Conservation (phyloP, 2,888 invertebrate species). For the Pollenia angustigena region DNA sequence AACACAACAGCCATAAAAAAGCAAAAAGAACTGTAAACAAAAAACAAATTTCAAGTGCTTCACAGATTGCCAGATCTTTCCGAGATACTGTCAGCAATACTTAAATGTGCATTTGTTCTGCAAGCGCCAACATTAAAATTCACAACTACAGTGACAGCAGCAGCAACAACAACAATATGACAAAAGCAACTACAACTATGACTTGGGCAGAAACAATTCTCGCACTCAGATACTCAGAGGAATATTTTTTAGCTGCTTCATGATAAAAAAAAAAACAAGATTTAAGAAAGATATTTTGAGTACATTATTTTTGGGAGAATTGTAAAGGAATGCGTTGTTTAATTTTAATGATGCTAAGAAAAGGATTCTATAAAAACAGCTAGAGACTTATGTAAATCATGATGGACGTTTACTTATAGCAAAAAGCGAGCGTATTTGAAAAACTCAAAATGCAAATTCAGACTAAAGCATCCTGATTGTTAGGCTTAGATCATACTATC, state of each 20-base stretch:
- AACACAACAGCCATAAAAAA: not conserved
- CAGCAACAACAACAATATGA: not conserved
- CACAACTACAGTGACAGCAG: constrained; percentile 35
- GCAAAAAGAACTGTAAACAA: constrained; percentile 26
- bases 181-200: constrained; percentile 12
- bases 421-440: too few species aligned
- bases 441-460: too few species aligned
- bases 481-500: too few species aligned
- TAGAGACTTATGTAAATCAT: too few species aligned
- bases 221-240: not conserved
- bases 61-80: constrained; percentile 64
- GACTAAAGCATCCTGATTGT: too few species aligned
- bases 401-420: too few species aligned
- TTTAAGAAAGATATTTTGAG: constrained; percentile 38
- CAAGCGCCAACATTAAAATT: constrained; percentile 65
- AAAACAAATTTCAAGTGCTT: constrained; percentile 63
- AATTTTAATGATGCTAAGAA: too few species aligned
- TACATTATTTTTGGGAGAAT: not conserved
- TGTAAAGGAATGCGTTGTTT: constrained; percentile 1
- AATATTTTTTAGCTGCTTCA: constrained; percentile 4
- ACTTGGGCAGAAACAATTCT: constrained; percentile 25
- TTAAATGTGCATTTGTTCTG: constrained; percentile 70
- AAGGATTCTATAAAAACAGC: not conserved
- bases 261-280: constrained; percentile 19
- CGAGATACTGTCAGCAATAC: constrained; percentile 68